Conservation (phyloP, 2,797 vertebrate species). For the Macropus fuliginosus region DNA sequence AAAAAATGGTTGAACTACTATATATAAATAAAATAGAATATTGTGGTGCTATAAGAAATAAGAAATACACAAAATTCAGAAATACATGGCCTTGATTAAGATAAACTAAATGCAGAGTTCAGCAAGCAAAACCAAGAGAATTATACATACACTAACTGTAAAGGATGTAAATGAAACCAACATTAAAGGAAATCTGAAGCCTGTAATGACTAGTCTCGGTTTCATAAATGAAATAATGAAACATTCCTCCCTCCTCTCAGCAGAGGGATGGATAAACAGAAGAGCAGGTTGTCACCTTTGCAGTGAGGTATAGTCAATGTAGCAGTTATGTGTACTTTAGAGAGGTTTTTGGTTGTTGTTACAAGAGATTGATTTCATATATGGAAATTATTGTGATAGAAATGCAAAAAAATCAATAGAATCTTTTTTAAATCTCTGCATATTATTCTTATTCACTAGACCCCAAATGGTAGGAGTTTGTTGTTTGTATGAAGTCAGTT, state of each 20-base stretch:
- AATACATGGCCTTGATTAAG: not conserved
- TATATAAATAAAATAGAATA: not conserved
- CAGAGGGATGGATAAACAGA: not conserved
- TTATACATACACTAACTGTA: not conserved
- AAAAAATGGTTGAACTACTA: not conserved
- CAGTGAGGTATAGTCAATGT: not conserved
- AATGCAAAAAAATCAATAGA: not conserved
- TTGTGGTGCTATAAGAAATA: not conserved
- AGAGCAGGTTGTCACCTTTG: not conserved
- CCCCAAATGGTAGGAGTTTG: not conserved
- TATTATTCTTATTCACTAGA: not conserved
- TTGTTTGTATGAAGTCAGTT: not conserved
- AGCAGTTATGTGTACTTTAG: not conserved
- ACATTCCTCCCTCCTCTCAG: not conserved
- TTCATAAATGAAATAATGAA: not conserved
- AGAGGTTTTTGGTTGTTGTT: not conserved
- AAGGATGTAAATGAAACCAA: not conserved
- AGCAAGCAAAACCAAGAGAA: not conserved
- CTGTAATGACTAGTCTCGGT: not conserved
- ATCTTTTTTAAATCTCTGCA: not conserved
- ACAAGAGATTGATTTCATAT: not conserved
- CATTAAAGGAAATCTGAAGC: not conserved
- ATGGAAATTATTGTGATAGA: not conserved
- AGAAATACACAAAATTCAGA: not conserved
- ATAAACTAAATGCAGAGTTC: not conserved